Percentiles rank a stretch among this genome's conserved stretches.
phyloP scores from a whole-genome alignment of 1,140 invertebrate genomes.

The Hyles vespertilio region DNA sequence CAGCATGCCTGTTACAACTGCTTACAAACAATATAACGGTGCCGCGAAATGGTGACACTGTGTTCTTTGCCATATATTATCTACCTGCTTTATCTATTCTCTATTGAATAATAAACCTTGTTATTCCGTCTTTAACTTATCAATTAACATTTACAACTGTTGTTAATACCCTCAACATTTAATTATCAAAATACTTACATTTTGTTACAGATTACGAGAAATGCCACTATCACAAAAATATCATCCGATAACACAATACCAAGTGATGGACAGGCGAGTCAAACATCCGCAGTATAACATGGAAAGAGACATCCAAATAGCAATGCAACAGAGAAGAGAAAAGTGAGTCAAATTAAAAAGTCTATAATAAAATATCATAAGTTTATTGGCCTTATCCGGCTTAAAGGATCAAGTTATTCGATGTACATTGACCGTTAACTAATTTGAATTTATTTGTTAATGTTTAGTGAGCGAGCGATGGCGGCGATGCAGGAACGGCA shows the following conservation, averaged over 20 bases:
- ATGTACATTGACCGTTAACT: neutral
- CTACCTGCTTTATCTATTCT: no score
- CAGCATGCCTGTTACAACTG: no score
- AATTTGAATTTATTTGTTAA: neutral
- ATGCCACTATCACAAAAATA: slow-evolving; percentile 6
- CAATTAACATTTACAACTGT: no score
- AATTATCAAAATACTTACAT: neutral
- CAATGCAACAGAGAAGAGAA: slow-evolving; percentile 9
- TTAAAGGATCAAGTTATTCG: no score
- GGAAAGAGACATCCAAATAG: slow-evolving; percentile 11
- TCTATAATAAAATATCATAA: no score
- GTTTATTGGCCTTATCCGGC: no score
- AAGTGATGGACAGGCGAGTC: slow-evolving; percentile 6
- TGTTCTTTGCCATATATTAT: no score
- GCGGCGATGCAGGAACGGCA: slow-evolving; percentile 42
- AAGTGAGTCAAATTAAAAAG: slow-evolving; percentile 3
- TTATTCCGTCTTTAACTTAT: no score
- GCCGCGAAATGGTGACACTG: no score
- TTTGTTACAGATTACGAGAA: slow-evolving; percentile 11
- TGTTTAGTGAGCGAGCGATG: slow-evolving; percentile 26
- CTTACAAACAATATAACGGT: no score
- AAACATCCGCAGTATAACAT: slow-evolving; percentile 4
- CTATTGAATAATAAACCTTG: no score
- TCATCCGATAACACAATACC: slow-evolving; percentile 7
- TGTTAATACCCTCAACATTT: no score